Conservation (phyloP, 37 sponge, comb jelly and placozoan genomes). For the Beroe ovata region DNA sequence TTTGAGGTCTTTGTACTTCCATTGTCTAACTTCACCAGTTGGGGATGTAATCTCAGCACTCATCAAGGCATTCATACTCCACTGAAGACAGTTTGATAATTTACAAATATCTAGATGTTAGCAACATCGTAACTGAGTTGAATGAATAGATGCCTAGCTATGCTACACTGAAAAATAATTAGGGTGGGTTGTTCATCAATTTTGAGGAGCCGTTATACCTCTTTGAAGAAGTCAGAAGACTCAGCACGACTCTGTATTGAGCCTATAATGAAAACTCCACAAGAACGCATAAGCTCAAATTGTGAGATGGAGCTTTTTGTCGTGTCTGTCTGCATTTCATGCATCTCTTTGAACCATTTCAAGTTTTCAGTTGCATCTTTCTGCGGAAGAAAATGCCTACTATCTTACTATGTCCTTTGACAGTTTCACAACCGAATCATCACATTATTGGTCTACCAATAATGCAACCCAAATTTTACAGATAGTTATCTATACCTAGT, state of each 20-base stretch:
- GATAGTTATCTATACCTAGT: no score
- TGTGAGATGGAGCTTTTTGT: slow-evolving; percentile 32
- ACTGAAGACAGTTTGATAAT: neutral
- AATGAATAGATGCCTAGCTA: no score
- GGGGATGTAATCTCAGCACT: neutral
- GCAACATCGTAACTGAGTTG: no score
- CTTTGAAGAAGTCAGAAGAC: slow-evolving; percentile 4
- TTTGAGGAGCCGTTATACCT: no score
- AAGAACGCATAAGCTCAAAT: neutral
- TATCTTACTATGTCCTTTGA: no score
- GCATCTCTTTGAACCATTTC: slow-evolving; percentile 47
- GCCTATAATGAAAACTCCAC: neutral
- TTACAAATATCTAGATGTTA: no score
- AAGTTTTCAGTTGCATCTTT: slow-evolving; percentile 26
- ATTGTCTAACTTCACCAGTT: neutral
- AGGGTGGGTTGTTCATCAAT: no score
- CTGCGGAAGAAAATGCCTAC: neutral
- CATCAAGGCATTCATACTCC: neutral
- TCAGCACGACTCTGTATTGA: neutral
- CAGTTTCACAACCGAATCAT: neutral
- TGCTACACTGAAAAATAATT: no score
- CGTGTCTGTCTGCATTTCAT: slow-evolving; percentile 32
- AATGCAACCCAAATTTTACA: neutral
- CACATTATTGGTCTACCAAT: no score
- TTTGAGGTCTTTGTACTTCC: slow-evolving; percentile 32